Evolutionary conservation across 1,140 invertebrate species (phyloP).

Genomic region (Drosophila baimaii): DNA sequence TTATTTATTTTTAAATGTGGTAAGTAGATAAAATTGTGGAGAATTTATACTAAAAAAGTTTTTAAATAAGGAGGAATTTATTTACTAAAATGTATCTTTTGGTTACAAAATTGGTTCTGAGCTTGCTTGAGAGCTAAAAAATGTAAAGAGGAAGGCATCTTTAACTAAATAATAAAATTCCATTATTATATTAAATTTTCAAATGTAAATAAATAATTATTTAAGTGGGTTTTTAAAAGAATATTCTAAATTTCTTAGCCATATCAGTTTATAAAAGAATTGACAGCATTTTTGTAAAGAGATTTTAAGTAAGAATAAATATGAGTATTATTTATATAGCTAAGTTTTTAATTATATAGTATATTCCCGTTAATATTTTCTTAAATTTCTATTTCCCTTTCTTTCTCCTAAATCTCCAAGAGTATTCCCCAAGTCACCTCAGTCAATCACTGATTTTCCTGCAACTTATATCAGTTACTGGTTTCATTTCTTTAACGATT

Average conservation of each 20-base stretch:
- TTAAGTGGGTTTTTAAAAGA: background rate
- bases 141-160: too few species aligned
- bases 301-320: too few species aligned
- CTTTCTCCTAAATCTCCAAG: too few species aligned
- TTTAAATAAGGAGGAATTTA: background rate
- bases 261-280: background rate
- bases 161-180: background rate
- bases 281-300: too few species aligned
- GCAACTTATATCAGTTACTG: constrained; percentile 32
- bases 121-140: background rate
- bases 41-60: too few species aligned
- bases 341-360: background rate
- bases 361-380: background rate
- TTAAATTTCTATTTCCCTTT: too few species aligned
- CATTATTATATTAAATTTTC: background rate
- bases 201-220: background rate
- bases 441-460: background rate
- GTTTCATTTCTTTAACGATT: constrained; percentile 76
- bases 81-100: background rate
- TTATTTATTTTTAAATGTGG: background rate
- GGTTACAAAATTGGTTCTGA: background rate
- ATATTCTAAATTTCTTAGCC: too few species aligned
- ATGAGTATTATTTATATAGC: too few species aligned
- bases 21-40: background rate
- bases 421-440: constrained; percentile 2